A percentile compares a stretch with the other conserved stretches of the same genome.
phyloP scores from a whole-genome alignment of 2,113 vertebrate species.

The Pionites leucogaster region DNA sequence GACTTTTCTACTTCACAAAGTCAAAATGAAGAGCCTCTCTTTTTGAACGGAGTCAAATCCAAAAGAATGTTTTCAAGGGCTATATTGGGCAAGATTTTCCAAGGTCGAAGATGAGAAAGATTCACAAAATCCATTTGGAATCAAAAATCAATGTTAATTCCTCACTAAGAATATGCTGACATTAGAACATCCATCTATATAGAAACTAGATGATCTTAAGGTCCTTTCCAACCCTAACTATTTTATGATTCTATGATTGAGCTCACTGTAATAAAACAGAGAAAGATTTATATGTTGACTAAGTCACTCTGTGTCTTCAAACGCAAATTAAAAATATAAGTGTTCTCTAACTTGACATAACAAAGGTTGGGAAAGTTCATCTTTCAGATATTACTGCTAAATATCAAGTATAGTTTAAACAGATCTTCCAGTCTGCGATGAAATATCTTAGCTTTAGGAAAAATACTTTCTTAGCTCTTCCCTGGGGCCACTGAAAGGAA shows the following conservation, averaged over 20 bases:
- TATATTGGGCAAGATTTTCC: not conserved
- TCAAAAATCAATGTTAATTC: not conserved
- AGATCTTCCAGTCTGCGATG: not conserved
- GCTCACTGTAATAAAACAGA: not conserved
- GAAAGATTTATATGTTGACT: not conserved
- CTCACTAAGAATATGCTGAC: not conserved
- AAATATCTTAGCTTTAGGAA: not conserved
- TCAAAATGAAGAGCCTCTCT: not conserved
- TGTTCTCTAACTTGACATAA: not conserved
- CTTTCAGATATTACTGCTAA: not conserved
- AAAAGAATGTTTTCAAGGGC: not conserved
- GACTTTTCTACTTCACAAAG: not conserved
- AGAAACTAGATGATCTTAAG: not conserved
- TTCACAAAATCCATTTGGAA: not conserved
- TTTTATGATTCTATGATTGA: not conserved
- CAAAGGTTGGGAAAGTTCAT: not conserved
- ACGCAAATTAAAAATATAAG: not conserved
- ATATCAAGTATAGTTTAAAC: not conserved
- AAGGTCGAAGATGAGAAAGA: not conserved
- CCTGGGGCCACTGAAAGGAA: not conserved
- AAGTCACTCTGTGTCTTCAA: not conserved
- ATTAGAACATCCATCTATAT: not conserved
- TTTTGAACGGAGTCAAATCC: not conserved
- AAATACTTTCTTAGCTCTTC: not conserved
- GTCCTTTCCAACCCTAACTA: too few species aligned